Conservation (phyloP, 2,113 vertebrate species). For the Girardinichthys multiradiatus region DNA sequence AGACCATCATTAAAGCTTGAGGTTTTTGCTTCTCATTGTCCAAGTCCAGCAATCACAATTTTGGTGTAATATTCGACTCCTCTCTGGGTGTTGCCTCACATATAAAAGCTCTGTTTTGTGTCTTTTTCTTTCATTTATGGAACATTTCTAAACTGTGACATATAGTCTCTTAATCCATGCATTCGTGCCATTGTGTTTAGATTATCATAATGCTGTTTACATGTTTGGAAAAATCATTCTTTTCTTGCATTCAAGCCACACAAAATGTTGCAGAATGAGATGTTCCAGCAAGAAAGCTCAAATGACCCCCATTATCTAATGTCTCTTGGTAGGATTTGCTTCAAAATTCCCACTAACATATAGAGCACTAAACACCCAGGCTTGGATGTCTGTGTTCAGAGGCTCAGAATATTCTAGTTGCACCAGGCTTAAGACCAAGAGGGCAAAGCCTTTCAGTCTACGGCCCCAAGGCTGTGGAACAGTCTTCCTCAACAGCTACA, state of each 20-base stretch:
- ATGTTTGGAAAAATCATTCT: background rate
- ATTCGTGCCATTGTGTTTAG: background rate
- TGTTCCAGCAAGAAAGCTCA: background rate
- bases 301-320: too few relatives aligned
- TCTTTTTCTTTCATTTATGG: background rate
- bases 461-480: too few relatives aligned
- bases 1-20: too few relatives aligned
- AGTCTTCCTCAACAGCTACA: too few relatives aligned
- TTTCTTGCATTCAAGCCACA: background rate
- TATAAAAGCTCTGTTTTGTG: background rate
- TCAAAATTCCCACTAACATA: too few relatives aligned
- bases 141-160: background rate
- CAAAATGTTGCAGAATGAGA: background rate
- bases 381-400: accelerated
- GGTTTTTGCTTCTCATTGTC: too few relatives aligned
- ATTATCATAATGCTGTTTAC: background rate
- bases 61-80: background rate
- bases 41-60: background rate
- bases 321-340: too few relatives aligned
- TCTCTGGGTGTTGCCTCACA: background rate
- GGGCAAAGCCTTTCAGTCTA: too few relatives aligned
- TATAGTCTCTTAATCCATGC: background rate
- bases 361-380: too few relatives aligned
- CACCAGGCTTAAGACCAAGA: too few relatives aligned
- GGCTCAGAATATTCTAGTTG: too few relatives aligned